Evolutionary conservation across 2,113 vertebrate species (phyloP), one percentile per base, ranked within the genome.

Genomic region (Ageneiosus marmoratus): DNA sequence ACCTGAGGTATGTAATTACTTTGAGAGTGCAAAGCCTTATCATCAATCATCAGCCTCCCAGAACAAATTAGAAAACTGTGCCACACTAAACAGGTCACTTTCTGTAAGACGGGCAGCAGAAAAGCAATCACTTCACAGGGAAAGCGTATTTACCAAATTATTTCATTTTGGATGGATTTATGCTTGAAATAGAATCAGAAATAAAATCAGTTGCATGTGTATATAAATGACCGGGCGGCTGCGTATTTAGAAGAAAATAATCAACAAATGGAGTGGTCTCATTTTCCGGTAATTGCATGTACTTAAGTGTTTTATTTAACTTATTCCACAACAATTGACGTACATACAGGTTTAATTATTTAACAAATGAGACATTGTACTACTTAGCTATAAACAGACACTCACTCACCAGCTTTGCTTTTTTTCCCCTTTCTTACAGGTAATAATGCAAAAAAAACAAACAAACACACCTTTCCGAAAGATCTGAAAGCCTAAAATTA

Each of bases 41-140:
- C 84, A 83, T 90, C 79, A 90, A 86, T 91, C 86, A 87, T 77
- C 51, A 78, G 69, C 65, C 63, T 78, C 87, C 60, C 83, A 63
- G 80, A 88, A 67, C 78, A 44, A 73, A 82, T 70, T 88, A 69
- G 63, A 86, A 86, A 88, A 63, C 51, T 77, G 80, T 85, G 77
- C 65, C 44, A 51, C 84, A 85, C 55, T 69, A 77, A 67, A 65
- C 18, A 12, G 56, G 50, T 72, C 75, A 75, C 79, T 41, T 55
- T 72, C 65, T 73, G 65, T 58, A 79, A 41, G 34, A 32, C 44
- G 13, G 84, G 50, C 13, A 32, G 83, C 86, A 89, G 67, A 81
- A 87, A 89, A 87, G 83, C 87, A 77, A 90, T 91, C 82, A 89
- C n/a, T n/a, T n/a, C 74, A 73, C 50, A 5, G 3, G 48, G 22